Evolutionary conservation across 2,888 invertebrate species (phyloP).

Genomic region (Eutolmus rufibarbis): DNA sequence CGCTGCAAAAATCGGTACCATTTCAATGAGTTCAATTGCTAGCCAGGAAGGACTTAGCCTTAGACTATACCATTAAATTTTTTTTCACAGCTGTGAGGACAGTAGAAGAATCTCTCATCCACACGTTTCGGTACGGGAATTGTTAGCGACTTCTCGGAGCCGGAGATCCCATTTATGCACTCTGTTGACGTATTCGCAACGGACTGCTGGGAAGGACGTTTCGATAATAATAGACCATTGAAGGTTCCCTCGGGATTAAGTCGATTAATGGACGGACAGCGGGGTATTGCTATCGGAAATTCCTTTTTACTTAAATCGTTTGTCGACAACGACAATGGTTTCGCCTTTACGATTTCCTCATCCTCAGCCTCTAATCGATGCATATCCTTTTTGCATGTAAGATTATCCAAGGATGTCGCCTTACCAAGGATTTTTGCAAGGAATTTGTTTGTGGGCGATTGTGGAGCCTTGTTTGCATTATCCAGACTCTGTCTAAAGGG

Average conservation of each 20-base stretch:
- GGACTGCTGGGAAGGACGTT: slow-evolving; percentile 1
- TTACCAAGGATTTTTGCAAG: slow-evolving; percentile 64
- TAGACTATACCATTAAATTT: slow-evolving; percentile 47
- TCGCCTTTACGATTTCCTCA: slow-evolving; percentile 57
- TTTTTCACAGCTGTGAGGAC: slow-evolving; percentile 48
- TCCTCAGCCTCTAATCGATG: slow-evolving; percentile 36
- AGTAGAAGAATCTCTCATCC: slow-evolving; percentile 43
- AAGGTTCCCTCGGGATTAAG: slow-evolving; percentile 24
- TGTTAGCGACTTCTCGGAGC: slow-evolving; percentile 30
- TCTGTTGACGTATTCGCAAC: slow-evolving; percentile 28
- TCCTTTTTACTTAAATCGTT: slow-evolving; percentile 62
- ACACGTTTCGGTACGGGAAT: slow-evolving; percentile 43
- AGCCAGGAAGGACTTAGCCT: background rate
- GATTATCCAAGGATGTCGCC: slow-evolving; percentile 65
- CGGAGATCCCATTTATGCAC: background rate
- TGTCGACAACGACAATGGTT: slow-evolving; percentile 63
- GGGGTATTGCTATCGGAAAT: slow-evolving; percentile 39
- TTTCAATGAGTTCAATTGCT: background rate
- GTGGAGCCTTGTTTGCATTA: slow-evolving; percentile 49
- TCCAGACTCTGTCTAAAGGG: slow-evolving; percentile 16
- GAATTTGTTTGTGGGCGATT: slow-evolving; percentile 63
- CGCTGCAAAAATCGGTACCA: slow-evolving; percentile 42
- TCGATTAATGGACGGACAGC: slow-evolving; percentile 48
- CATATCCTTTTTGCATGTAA: slow-evolving; percentile 49
- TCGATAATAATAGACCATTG: background rate